Evolutionary conservation across 1,140 invertebrate genomes (phyloP), one percentile per base, ranked within the genome.

Genomic region (Formica exsecta): DNA sequence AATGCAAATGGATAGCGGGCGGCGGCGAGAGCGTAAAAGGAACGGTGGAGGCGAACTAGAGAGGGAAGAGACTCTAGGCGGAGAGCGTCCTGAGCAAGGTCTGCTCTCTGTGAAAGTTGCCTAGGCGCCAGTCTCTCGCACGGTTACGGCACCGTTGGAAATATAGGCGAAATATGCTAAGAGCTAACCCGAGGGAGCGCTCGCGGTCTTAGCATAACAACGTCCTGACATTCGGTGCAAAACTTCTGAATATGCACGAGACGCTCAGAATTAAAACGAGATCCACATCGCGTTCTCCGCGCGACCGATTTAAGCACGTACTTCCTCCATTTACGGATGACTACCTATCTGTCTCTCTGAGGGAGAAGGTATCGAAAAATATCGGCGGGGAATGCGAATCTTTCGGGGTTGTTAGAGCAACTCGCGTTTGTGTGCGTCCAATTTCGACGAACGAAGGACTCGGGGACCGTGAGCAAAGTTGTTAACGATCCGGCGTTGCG

Each of bases 121-220:
- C 48, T 51, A 51, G 81, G 22, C 87, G 65, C 70, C 75, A 71
- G 86, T 57, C 59, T 68, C 48, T 59, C 75, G 61, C 74, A 38
- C 66, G 81, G 86, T 65, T 88, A 87, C 77, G 77, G 77, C 62
- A 83, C 65, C 9, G 81, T 54, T 66, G 89, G 90, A 93, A 93
- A 93, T 92, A 92, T 92, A 87, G 90, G 86, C 85, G 86, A 93
- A 92, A 93, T 93, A 93, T 93, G 90, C 89, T 92, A 93, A 93
- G 86, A 92, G 90, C 84, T 80, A 75, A 85, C 76, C 88, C 16
- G 48, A 19, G 75, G 76, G 77, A 57, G 44, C 73, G 85, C 89
- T 87, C 85, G 88, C 77, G 89, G 91, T 93, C 91, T 93, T 93
- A 92, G 92, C 92, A 92, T 93, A 92, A 92, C 92, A 93, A 92